Evolutionary conservation across 2,113 vertebrate genomes (phyloP), one percentile per base, ranked within the genome.

Genomic region (Sylvilagus bachmani): DNA sequence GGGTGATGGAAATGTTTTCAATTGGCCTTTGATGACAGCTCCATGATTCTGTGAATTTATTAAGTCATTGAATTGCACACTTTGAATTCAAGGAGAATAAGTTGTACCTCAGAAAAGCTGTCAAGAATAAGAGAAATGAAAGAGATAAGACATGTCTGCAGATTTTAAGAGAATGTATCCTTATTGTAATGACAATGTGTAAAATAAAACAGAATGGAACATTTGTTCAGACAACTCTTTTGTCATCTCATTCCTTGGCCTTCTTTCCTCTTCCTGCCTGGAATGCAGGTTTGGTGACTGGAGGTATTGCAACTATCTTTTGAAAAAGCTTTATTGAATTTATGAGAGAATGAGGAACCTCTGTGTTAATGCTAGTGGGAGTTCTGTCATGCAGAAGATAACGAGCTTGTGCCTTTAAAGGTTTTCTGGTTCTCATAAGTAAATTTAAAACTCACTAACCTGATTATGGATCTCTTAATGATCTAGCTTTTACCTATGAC

Each of bases 101-200:
- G 2, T 83, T 78, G 73, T 36, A 70, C 9, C 13, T 73, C 29
- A 51, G 71, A 51, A 89, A 94, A 90, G 3, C 12, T 90, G 29
- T 87, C 29, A 93, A 89, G 81, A 86, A 49, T 22, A 73, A 78
- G 74, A 67, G 82, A 96, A 89, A 64, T n/a, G n/a, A 83, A 79
- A 66, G 21, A 86, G n/a, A 80, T 67, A 70, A 86, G 51, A 70
- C 3, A 49, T 75, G 67, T 91, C 5, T 29, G 27, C 38, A 80
- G 14, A 10, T 78, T 90, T 85, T 70, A 69, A 78, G 31, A 83
- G 82, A 79, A 25, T 3, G 17, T 2, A 55, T 27, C 12, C 44
- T 55, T 38, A 33, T 64, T 87, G 1, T 74, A 91, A 44, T 75
- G 51, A 80, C 6, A 70, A 0, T 38, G 69, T 87, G 4, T 66